These are phyloP conservation scores for Parelbella ahira DNA, from an alignment of 2,888 invertebrate species.

Conservation along the genomic window DNA sequence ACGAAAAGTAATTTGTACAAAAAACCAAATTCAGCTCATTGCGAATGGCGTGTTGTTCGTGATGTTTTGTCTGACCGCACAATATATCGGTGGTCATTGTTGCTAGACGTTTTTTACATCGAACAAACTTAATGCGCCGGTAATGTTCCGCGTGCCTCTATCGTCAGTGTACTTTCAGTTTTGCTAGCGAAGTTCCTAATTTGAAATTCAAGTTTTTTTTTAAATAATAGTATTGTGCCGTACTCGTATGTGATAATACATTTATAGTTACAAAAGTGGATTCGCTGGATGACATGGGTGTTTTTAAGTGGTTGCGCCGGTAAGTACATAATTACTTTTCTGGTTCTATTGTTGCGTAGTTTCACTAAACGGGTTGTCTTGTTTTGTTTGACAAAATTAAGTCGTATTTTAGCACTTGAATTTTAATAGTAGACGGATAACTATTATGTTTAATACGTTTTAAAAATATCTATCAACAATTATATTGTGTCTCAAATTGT, in stretches of 20 bases:
- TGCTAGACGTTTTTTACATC: constrained; percentile 66
- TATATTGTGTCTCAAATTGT: no score
- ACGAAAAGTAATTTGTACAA: constrained; percentile 79
- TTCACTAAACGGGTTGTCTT: neutral
- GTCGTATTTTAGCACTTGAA: neutral
- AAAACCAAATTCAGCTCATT: constrained; percentile 78
- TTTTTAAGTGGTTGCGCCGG: constrained; percentile 77
- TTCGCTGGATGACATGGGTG: constrained; percentile 66
- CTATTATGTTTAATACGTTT: no score
- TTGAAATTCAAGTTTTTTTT: constrained; percentile 31
- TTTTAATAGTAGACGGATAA: no score
- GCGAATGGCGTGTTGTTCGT: constrained; percentile 73
- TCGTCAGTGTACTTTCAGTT: constrained; percentile 48
- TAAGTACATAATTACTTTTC: constrained; percentile 44
- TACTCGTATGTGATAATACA: constrained; percentile 17
- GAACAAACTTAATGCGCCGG: constrained; percentile 63
- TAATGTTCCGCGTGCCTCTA: constrained; percentile 64
- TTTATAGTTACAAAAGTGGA: constrained; percentile 49
- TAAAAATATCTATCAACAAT: no score
- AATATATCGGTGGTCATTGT: constrained; percentile 76
- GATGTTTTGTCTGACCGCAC: constrained; percentile 79
- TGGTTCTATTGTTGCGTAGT: neutral
- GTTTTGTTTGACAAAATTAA: neutral
- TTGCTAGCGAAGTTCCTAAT: constrained; percentile 40
- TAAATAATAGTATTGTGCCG: constrained; percentile 20